Evolutionary conservation across 2,888 invertebrate genomes (phyloP).

Genomic region (Aphelenchoides bicaudatus): DNA sequence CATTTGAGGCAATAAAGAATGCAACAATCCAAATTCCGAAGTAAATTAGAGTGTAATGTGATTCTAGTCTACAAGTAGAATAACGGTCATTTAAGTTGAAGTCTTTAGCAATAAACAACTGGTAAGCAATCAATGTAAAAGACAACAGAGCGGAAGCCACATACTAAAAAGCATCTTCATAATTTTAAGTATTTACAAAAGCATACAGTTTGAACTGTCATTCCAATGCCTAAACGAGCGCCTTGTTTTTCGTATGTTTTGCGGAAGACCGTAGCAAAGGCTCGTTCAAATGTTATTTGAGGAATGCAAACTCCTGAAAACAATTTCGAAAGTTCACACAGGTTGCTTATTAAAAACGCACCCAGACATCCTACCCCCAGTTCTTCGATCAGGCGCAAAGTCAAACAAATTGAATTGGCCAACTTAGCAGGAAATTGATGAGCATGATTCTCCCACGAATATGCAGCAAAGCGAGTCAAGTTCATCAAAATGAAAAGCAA

Average conservation of each 20-base stretch:
- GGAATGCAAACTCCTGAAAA: background rate
- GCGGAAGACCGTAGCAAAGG: constrained; percentile 12
- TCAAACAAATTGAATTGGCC: constrained; percentile 3
- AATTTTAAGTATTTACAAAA: background rate
- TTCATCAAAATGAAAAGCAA: constrained; percentile 10
- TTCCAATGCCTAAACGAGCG: background rate
- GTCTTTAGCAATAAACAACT: background rate
- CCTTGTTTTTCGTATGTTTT: constrained; percentile 6
- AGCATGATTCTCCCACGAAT: constrained; percentile 1
- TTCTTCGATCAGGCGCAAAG: constrained; percentile 1
- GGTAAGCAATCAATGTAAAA: background rate
- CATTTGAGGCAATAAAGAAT: constrained; percentile 2
- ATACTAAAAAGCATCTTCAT: constrained; percentile 5
- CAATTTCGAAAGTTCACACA: too few species aligned
- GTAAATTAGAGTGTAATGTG: background rate
- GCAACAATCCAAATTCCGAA: constrained; percentile 8
- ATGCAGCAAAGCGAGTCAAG: background rate
- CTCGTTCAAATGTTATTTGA: constrained; percentile 3
- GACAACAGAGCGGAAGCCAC: constrained; percentile 1
- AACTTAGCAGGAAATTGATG: background rate
- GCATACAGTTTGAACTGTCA: constrained; percentile 2
- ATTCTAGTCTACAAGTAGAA: constrained; percentile 2
- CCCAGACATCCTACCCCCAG: background rate
- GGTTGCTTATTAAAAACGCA: too few species aligned
- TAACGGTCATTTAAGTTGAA: constrained; percentile 1